A percentile compares a stretch with the other conserved stretches of the same genome.
These are phyloP conservation scores for Delia radicum DNA, from an alignment of 1,140 invertebrate species.

Conservation along the genomic window DNA sequence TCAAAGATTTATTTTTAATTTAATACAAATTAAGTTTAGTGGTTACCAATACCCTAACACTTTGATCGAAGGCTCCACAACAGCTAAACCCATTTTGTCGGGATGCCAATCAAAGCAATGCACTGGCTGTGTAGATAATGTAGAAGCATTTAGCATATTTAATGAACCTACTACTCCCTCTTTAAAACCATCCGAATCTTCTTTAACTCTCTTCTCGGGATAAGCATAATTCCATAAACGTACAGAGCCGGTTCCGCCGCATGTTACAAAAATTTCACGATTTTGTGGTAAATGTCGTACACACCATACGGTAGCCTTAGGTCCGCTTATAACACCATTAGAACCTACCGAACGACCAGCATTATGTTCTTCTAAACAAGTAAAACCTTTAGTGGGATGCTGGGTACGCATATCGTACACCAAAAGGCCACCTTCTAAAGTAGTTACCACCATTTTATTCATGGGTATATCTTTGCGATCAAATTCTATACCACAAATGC, in stretches of 20 bases:
- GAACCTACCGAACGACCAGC: constrained; percentile 54
- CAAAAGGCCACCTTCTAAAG: constrained; percentile 89
- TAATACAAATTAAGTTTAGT: constrained; percentile 76
- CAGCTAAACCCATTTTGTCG: constrained; percentile 84
- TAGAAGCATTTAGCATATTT: constrained; percentile 75
- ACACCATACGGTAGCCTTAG: constrained; percentile 85
- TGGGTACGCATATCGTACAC: constrained; percentile 87
- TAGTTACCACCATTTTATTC: constrained; percentile 93
- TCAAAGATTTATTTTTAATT: not conserved
- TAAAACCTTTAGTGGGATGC: constrained; percentile 85
- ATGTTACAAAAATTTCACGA: constrained; percentile 89
- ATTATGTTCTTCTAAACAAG: constrained; percentile 70
- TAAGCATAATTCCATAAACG: constrained; percentile 94
- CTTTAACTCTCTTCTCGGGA: constrained; percentile 71
- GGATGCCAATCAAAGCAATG: constrained; percentile 88
- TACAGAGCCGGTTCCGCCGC: constrained; percentile 83
- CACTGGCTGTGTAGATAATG: constrained; percentile 85
- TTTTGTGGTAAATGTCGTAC: constrained; percentile 90
- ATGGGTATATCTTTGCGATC: constrained; percentile 92
- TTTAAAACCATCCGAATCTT: constrained; percentile 65
- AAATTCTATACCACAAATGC: constrained; percentile 88
- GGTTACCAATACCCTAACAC: constrained; percentile 80
- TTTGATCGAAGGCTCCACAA: constrained; percentile 93
- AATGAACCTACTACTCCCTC: constrained; percentile 76
- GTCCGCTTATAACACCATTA: constrained; percentile 59